Evolutionary conservation across 1,140 invertebrate genomes (phyloP).

Genomic region (Halictus rubicundus): DNA sequence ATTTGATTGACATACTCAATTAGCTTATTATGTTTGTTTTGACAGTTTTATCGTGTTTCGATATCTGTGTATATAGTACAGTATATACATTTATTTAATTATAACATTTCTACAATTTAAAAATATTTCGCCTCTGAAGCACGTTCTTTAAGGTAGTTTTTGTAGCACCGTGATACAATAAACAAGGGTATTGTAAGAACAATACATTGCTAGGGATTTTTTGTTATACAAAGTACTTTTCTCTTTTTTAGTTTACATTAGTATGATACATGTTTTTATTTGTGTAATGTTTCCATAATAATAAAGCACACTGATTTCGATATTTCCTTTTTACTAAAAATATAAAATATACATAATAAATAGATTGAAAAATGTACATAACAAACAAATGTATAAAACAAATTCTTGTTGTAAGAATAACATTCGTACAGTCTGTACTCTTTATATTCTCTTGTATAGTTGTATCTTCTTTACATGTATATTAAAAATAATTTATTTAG

Average conservation of each 20-base stretch:
- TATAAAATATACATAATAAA: conserved; percentile 6
- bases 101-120: neutral
- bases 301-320: neutral
- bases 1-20: neutral
- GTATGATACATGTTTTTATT: neutral
- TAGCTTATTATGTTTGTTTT: neutral
- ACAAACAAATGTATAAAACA: conserved; percentile 14
- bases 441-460: conserved; percentile 4
- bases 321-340: neutral
- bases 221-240: neutral
- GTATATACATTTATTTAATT: neutral
- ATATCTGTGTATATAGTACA: neutral
- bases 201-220: neutral
- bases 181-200: neutral
- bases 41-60: neutral
- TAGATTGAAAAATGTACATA: conserved; percentile 1
- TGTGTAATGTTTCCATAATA: conserved; percentile 2
- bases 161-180: conserved; percentile 1
- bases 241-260: neutral
- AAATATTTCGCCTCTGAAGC: too few relatives aligned
- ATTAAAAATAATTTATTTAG: conserved; percentile 13
- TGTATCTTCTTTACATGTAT: conserved; percentile 8
- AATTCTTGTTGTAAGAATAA: neutral
- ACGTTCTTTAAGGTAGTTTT: conserved; percentile 24
- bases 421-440: neutral